phyloP scores from a whole-genome alignment of 2,797 vertebrate genomes.

The Bryconaethiops microstoma region DNA sequence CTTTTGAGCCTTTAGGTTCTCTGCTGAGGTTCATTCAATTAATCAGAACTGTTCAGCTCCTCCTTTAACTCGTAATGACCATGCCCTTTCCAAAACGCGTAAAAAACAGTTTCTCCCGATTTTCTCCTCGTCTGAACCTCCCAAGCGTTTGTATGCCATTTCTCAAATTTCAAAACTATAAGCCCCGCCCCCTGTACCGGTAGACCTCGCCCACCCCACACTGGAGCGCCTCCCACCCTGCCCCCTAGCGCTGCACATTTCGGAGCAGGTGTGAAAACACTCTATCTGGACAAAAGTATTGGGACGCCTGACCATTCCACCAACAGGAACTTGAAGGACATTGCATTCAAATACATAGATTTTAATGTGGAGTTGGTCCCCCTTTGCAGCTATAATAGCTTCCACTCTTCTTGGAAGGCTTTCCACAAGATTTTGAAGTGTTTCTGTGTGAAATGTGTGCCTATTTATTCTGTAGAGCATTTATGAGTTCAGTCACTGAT shows the following conservation, averaged over 20 bases:
- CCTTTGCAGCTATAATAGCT: too few relatives aligned
- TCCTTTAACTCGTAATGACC: not conserved
- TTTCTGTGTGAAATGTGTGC: too few relatives aligned
- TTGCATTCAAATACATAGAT: too few relatives aligned
- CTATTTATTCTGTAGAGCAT: too few relatives aligned
- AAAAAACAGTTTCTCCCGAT: not conserved
- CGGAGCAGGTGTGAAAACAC: too few relatives aligned
- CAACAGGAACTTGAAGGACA: too few relatives aligned
- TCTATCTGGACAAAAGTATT: too few relatives aligned
- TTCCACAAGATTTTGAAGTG: too few relatives aligned
- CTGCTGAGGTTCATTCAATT: not conserved
- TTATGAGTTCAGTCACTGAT: too few relatives aligned
- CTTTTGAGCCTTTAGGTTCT: not conserved
- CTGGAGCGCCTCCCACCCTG: not conserved
- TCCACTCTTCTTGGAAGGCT: too few relatives aligned
- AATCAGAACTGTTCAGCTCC: not conserved
- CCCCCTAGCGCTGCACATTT: slow-evolving; percentile 22
- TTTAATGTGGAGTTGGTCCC: too few relatives aligned
- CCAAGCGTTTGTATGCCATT: not conserved
- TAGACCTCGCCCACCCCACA: not conserved
- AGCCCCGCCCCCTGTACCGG: not conserved
- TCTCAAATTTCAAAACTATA: slow-evolving; percentile 43
- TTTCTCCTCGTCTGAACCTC: not conserved
- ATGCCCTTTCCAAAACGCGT: not conserved
- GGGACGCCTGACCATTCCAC: too few relatives aligned